Base-by-base conservation (phyloP, 2,113 vertebrate genomes). In the Colinus virginianus region DNA sequence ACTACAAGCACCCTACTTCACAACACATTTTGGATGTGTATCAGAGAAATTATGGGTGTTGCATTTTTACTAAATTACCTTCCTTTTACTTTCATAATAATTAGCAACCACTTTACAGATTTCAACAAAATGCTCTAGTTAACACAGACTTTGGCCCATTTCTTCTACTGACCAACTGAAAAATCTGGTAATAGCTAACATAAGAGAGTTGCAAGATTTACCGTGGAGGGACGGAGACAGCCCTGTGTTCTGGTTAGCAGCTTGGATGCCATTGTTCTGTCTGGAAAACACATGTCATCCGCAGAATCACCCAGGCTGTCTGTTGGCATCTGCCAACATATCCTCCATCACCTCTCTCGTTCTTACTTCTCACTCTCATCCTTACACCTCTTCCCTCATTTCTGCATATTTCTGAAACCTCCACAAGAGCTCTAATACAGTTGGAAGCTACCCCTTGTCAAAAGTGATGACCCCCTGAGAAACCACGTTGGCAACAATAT, bases 191-290 rank as follows among this genome's bases (percentile, higher is more conserved):
- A 4, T 59, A 55, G 89, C 28, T 34, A 66, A 90, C 83, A 38
- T 83, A 78, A 85, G 77, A 96, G 93, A 96, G 94, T 68, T 68
- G 74, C 72, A 86, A 88, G 91, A 94, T 95, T 88, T 90, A 94
- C 85, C 78, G 45, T 10, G 0, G 28, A 49, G 90, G 48, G 69
- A 61, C 1, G 0, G 48, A 93, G 91, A 94, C 96, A 96, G 71
- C 77, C 80, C 87, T 83, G 74, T 49, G 56, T 84, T 95, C 93
- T 93, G 96, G 94, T 96, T 95, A 96, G 90, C 91, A 84, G 88
- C 91, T 96, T 95, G 94, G 93, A 96, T 96, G 91, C 93, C 93
- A 94, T 95, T 96, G 87, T 95, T 95, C 94, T 95, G 95, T 91
- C 95, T 95, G 93, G 94, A 96, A 96, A 96, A 96, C 94, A 96